Evolutionary conservation across 92 coral and sea anemone species (phyloP), one percentile per base, ranked within the genome.

Genomic region (Porites divaricata): DNA sequence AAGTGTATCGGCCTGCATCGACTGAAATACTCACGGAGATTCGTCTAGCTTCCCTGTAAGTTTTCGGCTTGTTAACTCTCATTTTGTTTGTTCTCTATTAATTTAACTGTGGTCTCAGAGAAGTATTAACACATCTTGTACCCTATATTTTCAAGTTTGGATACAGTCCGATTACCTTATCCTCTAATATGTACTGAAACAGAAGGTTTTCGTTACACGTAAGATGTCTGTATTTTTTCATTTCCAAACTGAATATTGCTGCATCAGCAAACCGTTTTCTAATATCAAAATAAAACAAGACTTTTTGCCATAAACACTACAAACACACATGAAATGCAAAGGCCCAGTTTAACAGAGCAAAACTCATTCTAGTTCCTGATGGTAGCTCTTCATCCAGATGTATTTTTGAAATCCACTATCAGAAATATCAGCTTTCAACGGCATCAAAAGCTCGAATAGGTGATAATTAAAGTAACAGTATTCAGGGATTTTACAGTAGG

Each of bases 391-490:
- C 66, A 13, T 24, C 23, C 52, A 3, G 67, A 51, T 9, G 6
- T 11, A 52, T 66, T 54, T 70, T 25, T 11, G 16, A 65, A 15
- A 52, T 69, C 23, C 24, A 9, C 68, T 49, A 67, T 80, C 84
- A 68, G 53, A 52, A 67, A 80, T 35, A 11, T 80, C 56, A 57
- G 68, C 64, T 58, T 56, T 54, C 26, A 13, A 56, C 17, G 7
- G 51, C 26, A 35, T 20, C 67, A 56, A 79, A 41, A 12, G 35
- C 56, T 24, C 15, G 20, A 20, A 22, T 50, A 78, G 78, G 85
- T 69, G 89, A 86, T 86, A 86, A 86, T 86, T 79, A 48, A 86
- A 86, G 76, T 86, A 86, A 86, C 89, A 78, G 76, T 85, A 69
- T 85, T 78, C 76, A 12, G 59, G 58, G 65, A 67, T 61, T 71